Percentiles rank a stretch among this genome's conserved stretches.
Conservation (phyloP, 1,140 invertebrate genomes). For the Chrysopa pallens region DNA sequence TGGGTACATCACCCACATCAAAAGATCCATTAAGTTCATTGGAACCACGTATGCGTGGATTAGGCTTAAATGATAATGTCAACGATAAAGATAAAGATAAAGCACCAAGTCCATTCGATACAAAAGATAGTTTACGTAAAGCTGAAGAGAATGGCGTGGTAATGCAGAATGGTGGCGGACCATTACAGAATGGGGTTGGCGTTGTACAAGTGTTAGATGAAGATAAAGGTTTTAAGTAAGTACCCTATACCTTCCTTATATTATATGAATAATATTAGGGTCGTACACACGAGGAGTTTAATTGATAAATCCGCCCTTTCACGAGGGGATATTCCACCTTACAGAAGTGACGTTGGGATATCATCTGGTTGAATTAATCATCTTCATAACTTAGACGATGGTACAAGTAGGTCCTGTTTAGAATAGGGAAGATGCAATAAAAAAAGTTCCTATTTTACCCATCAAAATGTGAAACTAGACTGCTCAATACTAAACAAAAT, state of each 20-base stretch:
- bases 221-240: constrained; percentile 83
- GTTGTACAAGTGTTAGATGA: constrained; percentile 51
- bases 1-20: constrained; percentile 75
- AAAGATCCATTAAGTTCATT: constrained; percentile 37
- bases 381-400: too few species aligned
- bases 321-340: too few species aligned
- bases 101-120: constrained; percentile 46
- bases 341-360: too few species aligned
- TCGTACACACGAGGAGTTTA: too few species aligned
- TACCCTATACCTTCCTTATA: constrained; percentile 15
- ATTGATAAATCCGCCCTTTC: too few species aligned
- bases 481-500: too few species aligned
- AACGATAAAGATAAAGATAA: constrained; percentile 33
- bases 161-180: constrained; percentile 57
- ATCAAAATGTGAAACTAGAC: too few species aligned
- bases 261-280: too few species aligned
- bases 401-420: too few species aligned
- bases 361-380: too few species aligned
- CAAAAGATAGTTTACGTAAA: constrained; percentile 28
- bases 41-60: constrained; percentile 51
- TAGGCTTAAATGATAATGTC: constrained; percentile 38
- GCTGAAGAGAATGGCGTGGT: constrained; percentile 25
- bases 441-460: too few species aligned
- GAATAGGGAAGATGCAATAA: too few species aligned
- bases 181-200: constrained; percentile 64